phyloP scores from a whole-genome alignment of 92 coral and sea anemone species.

The Ricordea florida region DNA sequence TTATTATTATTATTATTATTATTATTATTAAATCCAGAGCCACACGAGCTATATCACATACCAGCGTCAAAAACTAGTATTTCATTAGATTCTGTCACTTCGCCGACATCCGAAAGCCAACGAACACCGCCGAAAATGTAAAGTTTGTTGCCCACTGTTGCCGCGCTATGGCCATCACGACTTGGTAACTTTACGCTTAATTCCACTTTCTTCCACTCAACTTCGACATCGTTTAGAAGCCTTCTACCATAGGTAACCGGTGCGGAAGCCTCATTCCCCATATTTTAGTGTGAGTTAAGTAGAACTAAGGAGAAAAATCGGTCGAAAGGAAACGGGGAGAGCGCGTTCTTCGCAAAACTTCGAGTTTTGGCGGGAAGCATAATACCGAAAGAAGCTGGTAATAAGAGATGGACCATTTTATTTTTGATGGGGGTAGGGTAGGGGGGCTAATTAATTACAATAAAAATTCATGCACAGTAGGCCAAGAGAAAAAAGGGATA shows the following conservation, averaged over 20 bases:
- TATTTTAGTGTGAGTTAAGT: neutral
- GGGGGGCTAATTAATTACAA: no score
- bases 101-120: slow-evolving; percentile 67
- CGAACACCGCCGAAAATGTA: slow-evolving; percentile 81
- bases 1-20: no score
- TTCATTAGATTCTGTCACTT: slow-evolving; percentile 72
- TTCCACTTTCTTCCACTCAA: slow-evolving; percentile 65
- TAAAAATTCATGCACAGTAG: no score
- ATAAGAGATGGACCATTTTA: no score
- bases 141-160: slow-evolving; percentile 59
- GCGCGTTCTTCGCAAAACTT: neutral
- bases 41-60: slow-evolving; percentile 4
- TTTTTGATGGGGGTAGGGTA: no score
- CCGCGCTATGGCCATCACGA: slow-evolving; percentile 87
- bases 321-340: neutral
- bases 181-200: slow-evolving; percentile 39
- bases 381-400: no score
- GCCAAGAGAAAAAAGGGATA: no score
- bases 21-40: no score
- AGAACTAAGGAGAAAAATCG: neutral
- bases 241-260: slow-evolving; percentile 64
- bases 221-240: slow-evolving; percentile 59
- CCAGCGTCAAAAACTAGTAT: slow-evolving; percentile 70
- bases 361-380: slow-evolving; percentile 62
- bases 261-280: slow-evolving; percentile 81